Percentiles rank a stretch among this genome's conserved stretches.
Evolutionary conservation across 2,113 vertebrate species (phyloP).

Genomic region (Gavia stellata): DNA sequence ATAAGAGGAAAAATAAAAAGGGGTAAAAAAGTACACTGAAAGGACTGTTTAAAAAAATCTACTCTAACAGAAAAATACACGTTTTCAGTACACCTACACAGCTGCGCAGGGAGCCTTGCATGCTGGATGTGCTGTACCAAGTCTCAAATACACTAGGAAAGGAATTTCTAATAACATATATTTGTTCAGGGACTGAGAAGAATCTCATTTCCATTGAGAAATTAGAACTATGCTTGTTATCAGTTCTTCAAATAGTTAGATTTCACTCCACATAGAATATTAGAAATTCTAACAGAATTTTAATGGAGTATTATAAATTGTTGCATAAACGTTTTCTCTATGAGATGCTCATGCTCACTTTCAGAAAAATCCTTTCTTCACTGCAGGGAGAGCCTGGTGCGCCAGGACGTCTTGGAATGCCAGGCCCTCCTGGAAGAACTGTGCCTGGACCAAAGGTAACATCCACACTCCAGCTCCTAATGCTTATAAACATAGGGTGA

Average conservation of each 20-base stretch:
- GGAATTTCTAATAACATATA: background rate
- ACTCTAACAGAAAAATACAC: background rate
- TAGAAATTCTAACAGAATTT: background rate
- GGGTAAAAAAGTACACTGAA: background rate
- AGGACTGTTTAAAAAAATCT: background rate
- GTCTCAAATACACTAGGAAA: background rate
- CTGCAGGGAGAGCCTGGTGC: slow-evolving; percentile 84
- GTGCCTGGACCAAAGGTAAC: slow-evolving; percentile 87
- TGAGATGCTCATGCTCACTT: background rate
- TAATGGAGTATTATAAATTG: background rate
- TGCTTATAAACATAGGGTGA: background rate
- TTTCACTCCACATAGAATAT: background rate
- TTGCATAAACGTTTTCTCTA: background rate
- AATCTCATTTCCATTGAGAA: background rate
- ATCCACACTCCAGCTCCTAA: background rate
- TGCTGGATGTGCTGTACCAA: background rate
- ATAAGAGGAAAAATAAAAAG: background rate
- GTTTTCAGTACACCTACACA: background rate
- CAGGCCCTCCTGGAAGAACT: slow-evolving; percentile 81
- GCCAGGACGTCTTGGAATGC: slow-evolving; percentile 79
- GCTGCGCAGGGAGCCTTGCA: background rate
- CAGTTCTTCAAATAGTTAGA: background rate
- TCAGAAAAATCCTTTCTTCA: background rate
- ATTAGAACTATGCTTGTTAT: background rate
- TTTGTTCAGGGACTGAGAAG: background rate